Evolutionary conservation across 2,888 invertebrate species (phyloP).

Genomic region (Rhagophthalmus giganteus): DNA sequence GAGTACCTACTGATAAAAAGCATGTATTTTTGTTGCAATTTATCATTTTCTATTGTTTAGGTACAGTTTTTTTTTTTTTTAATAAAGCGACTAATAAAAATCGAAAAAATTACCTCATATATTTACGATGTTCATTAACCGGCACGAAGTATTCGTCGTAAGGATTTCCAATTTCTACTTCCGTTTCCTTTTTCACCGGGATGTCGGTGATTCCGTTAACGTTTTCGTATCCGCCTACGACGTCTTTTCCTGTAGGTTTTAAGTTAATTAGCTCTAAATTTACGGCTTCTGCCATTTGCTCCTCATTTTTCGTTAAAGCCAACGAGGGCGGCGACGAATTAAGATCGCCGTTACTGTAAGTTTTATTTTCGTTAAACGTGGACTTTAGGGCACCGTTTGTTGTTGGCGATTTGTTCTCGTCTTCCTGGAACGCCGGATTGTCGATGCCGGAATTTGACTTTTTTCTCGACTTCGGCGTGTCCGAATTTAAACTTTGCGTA

Average conservation of each 20-base stretch:
- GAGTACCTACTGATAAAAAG: not conserved
- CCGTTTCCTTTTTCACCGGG: conserved; percentile 67
- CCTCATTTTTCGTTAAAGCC: conserved; percentile 45
- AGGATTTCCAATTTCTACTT: conserved; percentile 68
- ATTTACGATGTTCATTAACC: conserved; percentile 82
- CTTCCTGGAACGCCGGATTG: conserved; percentile 53
- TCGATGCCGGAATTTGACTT: conserved; percentile 54
- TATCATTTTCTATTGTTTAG: not conserved
- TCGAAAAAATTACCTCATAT: conserved; percentile 67
- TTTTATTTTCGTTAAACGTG: conserved; percentile 48
- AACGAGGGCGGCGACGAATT: conserved; percentile 44
- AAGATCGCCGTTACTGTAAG: conserved; percentile 48
- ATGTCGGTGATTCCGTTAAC: conserved; percentile 55
- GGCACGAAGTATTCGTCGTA: conserved; percentile 86
- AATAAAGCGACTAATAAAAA: conserved; percentile 24
- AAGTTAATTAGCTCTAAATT: conserved; percentile 79
- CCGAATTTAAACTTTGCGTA: conserved; percentile 49
- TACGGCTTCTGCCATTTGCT: conserved; percentile 66
- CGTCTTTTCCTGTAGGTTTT: conserved; percentile 64
- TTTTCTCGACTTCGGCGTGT: conserved; percentile 38
- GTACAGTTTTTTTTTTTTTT: conserved; percentile 1
- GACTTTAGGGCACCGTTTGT: conserved; percentile 53
- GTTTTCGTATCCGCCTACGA: conserved; percentile 56
- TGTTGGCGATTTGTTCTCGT: conserved; percentile 53
- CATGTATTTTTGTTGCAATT: not conserved